These are phyloP conservation scores for Dryoscopus gambensis DNA, from an alignment of 2,113 vertebrate species.

Conservation along the genomic window DNA sequence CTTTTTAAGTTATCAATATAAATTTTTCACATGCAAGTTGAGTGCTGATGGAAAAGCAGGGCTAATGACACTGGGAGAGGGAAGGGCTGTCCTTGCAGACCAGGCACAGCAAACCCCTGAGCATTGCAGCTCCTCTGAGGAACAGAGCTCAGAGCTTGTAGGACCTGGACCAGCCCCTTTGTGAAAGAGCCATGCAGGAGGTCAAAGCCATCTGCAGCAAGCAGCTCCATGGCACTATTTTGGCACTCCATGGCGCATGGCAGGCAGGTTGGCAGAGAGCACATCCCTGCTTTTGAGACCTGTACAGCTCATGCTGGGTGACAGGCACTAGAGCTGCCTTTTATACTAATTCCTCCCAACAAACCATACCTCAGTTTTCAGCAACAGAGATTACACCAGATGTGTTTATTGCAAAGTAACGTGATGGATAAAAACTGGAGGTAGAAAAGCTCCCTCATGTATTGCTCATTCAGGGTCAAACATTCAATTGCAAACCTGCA, in stretches of 20 bases:
- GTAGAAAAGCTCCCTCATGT: not conserved
- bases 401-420: not conserved
- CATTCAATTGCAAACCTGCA: not conserved
- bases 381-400: not conserved
- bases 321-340: not conserved
- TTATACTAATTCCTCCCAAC: not conserved
- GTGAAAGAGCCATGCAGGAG: not conserved
- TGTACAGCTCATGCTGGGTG: not conserved
- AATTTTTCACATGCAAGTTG: not conserved
- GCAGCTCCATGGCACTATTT: fast-evolving
- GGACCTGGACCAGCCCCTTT: not conserved
- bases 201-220: fast-evolving
- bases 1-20: constrained; percentile 20
- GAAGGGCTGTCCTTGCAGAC: not conserved
- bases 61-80: not conserved
- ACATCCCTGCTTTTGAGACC: not conserved
- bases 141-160: not conserved
- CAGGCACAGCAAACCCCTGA: not conserved
- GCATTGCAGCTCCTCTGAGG: not conserved
- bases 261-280: not conserved
- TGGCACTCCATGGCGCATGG: too few species aligned
- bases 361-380: not conserved
- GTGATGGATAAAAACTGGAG: not conserved
- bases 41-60: not conserved
- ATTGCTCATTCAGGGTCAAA: not conserved